A percentile compares a stretch with the other conserved stretches of the same genome.
Evolutionary conservation across 1,140 invertebrate genomes (phyloP).

Genomic region (Bombus balteatus): DNA sequence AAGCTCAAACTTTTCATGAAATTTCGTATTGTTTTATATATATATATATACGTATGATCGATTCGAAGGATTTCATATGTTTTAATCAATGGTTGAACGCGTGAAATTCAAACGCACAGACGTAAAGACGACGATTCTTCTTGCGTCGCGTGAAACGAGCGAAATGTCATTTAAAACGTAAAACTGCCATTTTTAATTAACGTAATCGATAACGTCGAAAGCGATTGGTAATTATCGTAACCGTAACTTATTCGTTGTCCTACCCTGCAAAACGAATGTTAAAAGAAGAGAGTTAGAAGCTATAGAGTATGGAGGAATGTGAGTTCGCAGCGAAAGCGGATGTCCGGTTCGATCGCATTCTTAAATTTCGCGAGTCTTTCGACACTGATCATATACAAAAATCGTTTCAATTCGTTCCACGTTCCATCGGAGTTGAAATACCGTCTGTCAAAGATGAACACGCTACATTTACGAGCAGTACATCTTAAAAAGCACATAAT

Average conservation of each 20-base stretch:
- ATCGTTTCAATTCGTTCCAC: slow-evolving; percentile 34
- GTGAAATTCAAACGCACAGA: slow-evolving; percentile 37
- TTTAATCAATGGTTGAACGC: background rate
- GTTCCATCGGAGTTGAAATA: slow-evolving; percentile 29
- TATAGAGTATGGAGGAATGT: slow-evolving; percentile 20
- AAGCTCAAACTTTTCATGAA: background rate
- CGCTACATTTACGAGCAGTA: slow-evolving; percentile 31
- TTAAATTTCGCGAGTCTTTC: slow-evolving; percentile 37
- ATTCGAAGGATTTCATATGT: slow-evolving; percentile 6
- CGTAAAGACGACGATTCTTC: background rate
- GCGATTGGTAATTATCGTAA: slow-evolving; percentile 19
- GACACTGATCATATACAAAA: slow-evolving; percentile 25
- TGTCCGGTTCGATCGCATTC: slow-evolving; percentile 42
- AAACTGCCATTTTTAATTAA: slow-evolving; percentile 51
- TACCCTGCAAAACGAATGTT: slow-evolving; percentile 29
- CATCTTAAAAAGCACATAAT: slow-evolving; percentile 40
- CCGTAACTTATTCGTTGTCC: slow-evolving; percentile 37
- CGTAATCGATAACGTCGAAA: slow-evolving; percentile 21
- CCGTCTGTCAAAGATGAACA: slow-evolving; percentile 10
- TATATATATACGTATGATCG: background rate
- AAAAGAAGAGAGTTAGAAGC: background rate
- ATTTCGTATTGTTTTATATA: background rate
- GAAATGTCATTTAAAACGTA: slow-evolving; percentile 17
- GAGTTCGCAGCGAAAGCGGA: slow-evolving; percentile 32
- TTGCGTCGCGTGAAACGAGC: slow-evolving; percentile 26